Evolutionary conservation across 37 sponge, comb jelly and placozoan genomes (phyloP).

Genomic region (Ephydatia muelleri): DNA sequence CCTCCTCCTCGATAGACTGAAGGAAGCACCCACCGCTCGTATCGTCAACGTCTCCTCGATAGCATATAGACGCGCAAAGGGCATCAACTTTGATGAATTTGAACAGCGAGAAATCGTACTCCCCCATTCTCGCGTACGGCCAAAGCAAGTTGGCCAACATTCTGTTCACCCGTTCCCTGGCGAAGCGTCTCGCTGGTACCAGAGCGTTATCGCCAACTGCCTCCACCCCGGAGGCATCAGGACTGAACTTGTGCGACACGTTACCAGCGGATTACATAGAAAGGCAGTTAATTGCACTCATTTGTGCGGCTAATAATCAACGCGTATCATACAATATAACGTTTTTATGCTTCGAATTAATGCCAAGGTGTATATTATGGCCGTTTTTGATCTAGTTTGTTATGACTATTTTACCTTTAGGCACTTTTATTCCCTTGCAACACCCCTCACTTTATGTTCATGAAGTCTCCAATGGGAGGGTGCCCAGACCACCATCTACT

Average conservation of each 20-base stretch:
- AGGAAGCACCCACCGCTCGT: conserved; percentile 50
- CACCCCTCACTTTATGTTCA: background rate
- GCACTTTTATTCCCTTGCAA: background rate
- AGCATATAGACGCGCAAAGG: conserved; percentile 6
- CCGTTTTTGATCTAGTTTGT: background rate
- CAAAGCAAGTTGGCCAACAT: conserved; percentile 77
- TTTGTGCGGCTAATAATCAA: background rate
- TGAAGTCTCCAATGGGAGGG: conserved; percentile 61
- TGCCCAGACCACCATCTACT: conserved; percentile 75
- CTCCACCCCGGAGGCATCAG: conserved; percentile 58
- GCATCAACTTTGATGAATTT: conserved; percentile 69
- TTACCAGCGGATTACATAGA: conserved; percentile 1
- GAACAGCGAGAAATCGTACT: conserved; percentile 46
- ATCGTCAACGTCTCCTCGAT: conserved; percentile 69
- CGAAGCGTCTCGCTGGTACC: conserved; percentile 50
- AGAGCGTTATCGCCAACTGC: conserved; percentile 58
- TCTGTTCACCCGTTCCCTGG: conserved; percentile 60
- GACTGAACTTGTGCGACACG: conserved; percentile 63
- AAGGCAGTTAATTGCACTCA: conserved; percentile 11
- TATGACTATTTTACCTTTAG: background rate
- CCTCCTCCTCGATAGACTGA: conserved; percentile 60
- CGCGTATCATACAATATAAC: too few relatives aligned
- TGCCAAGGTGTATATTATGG: too few relatives aligned
- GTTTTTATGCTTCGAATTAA: too few relatives aligned
- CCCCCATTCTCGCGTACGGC: conserved; percentile 17